Conservation (phyloP, 1,140 invertebrate genomes). For the Sminthurinus signatus region DNA sequence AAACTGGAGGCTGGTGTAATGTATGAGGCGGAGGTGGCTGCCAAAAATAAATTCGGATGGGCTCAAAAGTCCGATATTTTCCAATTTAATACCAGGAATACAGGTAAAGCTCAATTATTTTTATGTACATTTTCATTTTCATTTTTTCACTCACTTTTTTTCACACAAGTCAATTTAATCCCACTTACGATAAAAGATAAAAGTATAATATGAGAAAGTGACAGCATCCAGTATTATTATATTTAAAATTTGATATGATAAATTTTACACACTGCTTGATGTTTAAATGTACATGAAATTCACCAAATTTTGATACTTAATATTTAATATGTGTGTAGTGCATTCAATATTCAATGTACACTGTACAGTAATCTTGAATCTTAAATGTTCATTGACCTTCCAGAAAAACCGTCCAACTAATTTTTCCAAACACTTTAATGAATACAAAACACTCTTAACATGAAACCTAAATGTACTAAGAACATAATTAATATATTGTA, state of each 20-base stretch:
- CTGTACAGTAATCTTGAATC: too few relatives aligned
- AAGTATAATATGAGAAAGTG: not conserved
- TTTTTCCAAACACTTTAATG: too few relatives aligned
- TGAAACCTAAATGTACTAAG: too few relatives aligned
- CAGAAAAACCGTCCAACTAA: too few relatives aligned
- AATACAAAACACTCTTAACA: too few relatives aligned
- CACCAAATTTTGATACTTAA: too few relatives aligned
- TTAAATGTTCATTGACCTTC: too few relatives aligned
- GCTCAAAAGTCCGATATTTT: constrained; percentile 41
- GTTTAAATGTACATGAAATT: too few relatives aligned
- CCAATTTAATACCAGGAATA: constrained; percentile 43
- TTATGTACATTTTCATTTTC: not conserved
- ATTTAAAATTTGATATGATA: not conserved
- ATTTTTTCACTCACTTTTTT: not conserved
- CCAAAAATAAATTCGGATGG: constrained; percentile 61
- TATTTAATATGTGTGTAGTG: too few relatives aligned
- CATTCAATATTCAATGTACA: too few relatives aligned
- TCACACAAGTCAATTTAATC: not conserved
- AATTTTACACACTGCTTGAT: too few relatives aligned
- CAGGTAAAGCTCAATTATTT: constrained; percentile 32
- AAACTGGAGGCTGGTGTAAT: constrained; percentile 54
- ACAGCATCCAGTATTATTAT: not conserved
- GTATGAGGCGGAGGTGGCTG: constrained; percentile 58
- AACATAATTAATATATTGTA: too few relatives aligned
- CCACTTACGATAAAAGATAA: not conserved